A percentile compares a stretch with the other conserved stretches of the same genome.
Evolutionary conservation across 2,113 vertebrate genomes (phyloP).

Genomic region (Aythya baeri): DNA sequence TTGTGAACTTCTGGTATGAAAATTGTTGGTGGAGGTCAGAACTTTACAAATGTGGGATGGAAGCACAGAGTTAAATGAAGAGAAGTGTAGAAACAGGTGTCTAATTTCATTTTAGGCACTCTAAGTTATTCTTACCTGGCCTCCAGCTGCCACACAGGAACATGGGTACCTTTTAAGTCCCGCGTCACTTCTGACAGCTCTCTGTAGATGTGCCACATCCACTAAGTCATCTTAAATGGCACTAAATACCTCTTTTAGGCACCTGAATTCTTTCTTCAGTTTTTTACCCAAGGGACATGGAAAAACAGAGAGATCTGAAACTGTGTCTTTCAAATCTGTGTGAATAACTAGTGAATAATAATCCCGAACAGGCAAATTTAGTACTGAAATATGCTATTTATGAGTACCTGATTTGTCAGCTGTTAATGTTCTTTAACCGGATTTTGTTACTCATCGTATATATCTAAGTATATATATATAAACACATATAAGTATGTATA

Average conservation of each 20-base stretch:
- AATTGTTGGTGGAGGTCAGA: neutral
- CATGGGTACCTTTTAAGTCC: neutral
- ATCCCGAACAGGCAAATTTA: neutral
- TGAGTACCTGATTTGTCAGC: neutral
- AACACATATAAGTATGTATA: neutral
- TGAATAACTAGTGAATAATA: neutral
- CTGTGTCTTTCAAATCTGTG: fast-evolving
- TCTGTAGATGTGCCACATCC: neutral
- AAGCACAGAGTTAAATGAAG: neutral
- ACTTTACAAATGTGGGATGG: neutral
- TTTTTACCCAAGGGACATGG: neutral
- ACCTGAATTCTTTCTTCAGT: neutral
- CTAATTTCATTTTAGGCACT: neutral
- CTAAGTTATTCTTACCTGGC: neutral
- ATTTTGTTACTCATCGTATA: constrained; percentile 21
- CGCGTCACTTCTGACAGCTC: neutral
- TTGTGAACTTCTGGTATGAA: neutral
- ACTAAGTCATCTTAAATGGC: neutral
- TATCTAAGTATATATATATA: neutral
- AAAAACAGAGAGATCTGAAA: neutral
- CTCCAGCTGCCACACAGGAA: neutral
- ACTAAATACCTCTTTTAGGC: neutral
- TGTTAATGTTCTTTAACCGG: neutral
- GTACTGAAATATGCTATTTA: neutral
- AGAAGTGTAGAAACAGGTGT: neutral